Percentiles rank a stretch among this genome's conserved stretches.
Evolutionary conservation across 2,888 invertebrate genomes (phyloP).

Genomic region (Chrysolina haemoptera): DNA sequence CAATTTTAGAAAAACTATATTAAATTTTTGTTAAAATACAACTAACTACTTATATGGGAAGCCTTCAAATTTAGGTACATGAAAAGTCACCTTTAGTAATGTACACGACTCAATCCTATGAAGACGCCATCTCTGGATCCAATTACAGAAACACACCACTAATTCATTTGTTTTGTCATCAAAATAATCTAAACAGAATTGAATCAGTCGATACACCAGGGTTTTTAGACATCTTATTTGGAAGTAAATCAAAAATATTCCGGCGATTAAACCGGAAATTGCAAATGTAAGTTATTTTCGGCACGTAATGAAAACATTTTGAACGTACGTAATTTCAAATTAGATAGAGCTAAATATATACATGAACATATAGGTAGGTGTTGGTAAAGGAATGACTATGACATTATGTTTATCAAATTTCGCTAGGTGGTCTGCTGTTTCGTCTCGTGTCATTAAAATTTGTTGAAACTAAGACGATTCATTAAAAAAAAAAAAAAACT

Average conservation of each 20-base stretch:
- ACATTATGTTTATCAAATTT: conserved; percentile 5
- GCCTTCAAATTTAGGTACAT: too few relatives aligned
- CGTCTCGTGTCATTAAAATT: not conserved
- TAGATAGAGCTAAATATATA: conserved; percentile 48
- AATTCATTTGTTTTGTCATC: too few relatives aligned
- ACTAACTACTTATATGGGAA: too few relatives aligned
- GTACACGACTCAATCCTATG: too few relatives aligned
- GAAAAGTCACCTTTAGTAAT: too few relatives aligned
- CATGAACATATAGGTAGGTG: conserved; percentile 41
- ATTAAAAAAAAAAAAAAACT: too few relatives aligned
- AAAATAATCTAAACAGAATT: too few relatives aligned
- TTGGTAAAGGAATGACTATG: conserved; percentile 27
- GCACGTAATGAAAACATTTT: conserved; percentile 50
- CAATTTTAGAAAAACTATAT: too few relatives aligned
- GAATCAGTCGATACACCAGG: not conserved
- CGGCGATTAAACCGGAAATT: conserved; percentile 42
- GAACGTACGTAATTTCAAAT: conserved; percentile 44
- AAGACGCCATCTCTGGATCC: too few relatives aligned
- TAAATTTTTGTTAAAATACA: too few relatives aligned
- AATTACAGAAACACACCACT: too few relatives aligned
- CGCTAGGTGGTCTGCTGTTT: conserved; percentile 6
- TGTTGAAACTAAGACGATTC: not conserved
- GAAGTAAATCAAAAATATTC: conserved; percentile 22
- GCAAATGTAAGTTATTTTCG: conserved; percentile 47
- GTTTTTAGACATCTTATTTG: too few relatives aligned